Conservation (phyloP, 2,113 vertebrate species). For the Malurus melanocephalus region DNA sequence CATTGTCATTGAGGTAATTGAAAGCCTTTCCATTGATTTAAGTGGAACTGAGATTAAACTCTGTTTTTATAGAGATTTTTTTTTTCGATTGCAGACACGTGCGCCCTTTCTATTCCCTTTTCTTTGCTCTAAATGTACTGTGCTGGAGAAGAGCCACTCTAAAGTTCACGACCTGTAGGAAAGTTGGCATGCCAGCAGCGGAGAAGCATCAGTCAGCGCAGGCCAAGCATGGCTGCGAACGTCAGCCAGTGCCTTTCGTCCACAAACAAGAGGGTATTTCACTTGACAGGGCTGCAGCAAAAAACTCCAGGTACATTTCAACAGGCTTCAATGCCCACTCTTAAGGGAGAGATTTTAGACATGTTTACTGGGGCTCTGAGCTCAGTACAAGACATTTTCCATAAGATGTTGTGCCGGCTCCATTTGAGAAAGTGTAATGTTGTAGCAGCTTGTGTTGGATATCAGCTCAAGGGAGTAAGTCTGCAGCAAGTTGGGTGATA, state of each 20-base stretch:
- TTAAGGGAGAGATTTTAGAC: neutral
- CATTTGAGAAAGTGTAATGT: neutral
- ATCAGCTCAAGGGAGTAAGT: neutral
- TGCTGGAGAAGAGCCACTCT: neutral
- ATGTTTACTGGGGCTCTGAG: neutral
- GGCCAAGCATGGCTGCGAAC: neutral
- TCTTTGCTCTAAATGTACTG: neutral
- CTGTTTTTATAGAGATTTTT: neutral
- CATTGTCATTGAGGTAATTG: neutral
- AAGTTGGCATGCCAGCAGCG: neutral
- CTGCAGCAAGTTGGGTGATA: neutral
- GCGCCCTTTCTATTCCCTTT: neutral
- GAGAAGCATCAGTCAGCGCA: neutral
- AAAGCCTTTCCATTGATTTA: neutral
- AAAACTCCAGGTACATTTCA: neutral
- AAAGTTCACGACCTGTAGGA: neutral
- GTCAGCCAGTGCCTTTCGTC: neutral
- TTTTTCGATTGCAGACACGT: neutral
- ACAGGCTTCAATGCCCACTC: neutral
- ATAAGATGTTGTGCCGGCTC: accelerated
- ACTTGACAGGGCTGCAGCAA: neutral
- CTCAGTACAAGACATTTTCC: neutral
- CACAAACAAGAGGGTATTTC: neutral
- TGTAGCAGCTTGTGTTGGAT: neutral
- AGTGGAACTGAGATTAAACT: neutral